A percentile compares a stretch with the other conserved stretches of the same genome.
phyloP scores from a whole-genome alignment of 1,140 invertebrate species.

The Megalopta genalis region DNA sequence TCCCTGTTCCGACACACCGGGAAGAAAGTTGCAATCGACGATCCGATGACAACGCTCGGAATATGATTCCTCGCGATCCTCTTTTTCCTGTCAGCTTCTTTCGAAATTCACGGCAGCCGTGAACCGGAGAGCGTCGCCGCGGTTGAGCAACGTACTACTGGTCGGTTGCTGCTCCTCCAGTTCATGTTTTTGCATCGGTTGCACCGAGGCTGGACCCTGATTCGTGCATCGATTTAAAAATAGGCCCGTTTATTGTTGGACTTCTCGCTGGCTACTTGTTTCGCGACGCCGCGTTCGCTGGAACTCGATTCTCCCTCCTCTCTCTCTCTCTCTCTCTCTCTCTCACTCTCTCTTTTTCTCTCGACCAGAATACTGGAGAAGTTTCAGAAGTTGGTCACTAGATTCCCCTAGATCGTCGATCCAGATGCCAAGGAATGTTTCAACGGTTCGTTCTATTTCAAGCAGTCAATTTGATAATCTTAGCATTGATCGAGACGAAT shows the following conservation, averaged over 20 bases:
- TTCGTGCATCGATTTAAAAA: constrained; percentile 26
- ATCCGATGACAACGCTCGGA: no score
- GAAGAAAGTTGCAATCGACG: no score
- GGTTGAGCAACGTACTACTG: neutral
- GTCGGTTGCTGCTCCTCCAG: neutral
- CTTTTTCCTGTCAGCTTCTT: neutral
- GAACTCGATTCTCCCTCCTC: neutral
- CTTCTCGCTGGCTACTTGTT: constrained; percentile 6
- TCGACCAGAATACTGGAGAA: no score
- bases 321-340: neutral
- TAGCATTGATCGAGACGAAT: no score
- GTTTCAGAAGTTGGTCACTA: no score
- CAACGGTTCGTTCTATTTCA: no score
- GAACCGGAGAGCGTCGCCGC: neutral
- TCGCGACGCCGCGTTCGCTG: neutral
- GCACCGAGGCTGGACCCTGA: neutral
- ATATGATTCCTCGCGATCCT: no score
- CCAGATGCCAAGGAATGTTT: no score
- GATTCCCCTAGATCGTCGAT: no score
- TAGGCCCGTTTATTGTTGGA: constrained; percentile 21
- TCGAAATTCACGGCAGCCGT: neutral
- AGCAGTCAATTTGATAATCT: no score
- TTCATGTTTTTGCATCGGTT: constrained; percentile 1
- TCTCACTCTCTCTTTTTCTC: neutral
- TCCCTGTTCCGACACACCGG: no score